A percentile compares a stretch with the other conserved stretches of the same genome.
Conservation (phyloP, 53 echinoderm and acorn worm genomes). For the Zoroaster sp. region DNA sequence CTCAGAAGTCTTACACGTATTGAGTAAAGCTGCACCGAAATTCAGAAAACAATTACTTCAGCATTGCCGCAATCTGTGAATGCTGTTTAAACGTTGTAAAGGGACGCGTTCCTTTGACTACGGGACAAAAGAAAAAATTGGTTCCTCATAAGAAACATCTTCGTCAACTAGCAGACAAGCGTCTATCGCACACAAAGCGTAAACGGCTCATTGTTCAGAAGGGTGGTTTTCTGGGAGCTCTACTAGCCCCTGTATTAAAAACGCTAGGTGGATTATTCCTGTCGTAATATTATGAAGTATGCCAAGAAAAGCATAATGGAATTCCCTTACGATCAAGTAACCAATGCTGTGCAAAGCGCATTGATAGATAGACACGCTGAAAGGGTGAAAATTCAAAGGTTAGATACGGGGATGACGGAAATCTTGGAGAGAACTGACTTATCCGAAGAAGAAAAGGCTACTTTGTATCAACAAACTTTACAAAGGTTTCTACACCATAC, state of each 20-base stretch:
- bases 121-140: conserved; percentile 5
- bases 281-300: conserved; percentile 5
- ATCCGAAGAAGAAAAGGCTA: background rate
- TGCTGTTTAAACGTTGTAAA: conserved; percentile 38
- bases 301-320: conserved; percentile 27
- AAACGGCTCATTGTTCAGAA: conserved; percentile 8
- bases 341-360: background rate
- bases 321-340: background rate
- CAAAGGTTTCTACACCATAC: background rate
- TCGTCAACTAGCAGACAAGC: conserved; percentile 19
- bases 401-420: conserved; percentile 5
- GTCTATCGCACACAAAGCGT: background rate
- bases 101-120: conserved; percentile 15
- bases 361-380: background rate
- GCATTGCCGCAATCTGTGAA: conserved; percentile 56
- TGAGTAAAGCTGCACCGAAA: background rate
- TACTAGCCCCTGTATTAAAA: conserved; percentile 13
- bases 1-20: background rate
- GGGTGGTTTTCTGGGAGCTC: conserved; percentile 31
- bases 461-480: background rate
- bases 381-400: background rate
- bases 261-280: conserved; percentile 10
- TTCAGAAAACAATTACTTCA: background rate
- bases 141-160: conserved; percentile 19
- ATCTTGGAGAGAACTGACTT: conserved; percentile 3